Evolutionary conservation across 2,888 invertebrate species (phyloP), one percentile per base, ranked within the genome.

Genomic region (Dynastes maya): DNA sequence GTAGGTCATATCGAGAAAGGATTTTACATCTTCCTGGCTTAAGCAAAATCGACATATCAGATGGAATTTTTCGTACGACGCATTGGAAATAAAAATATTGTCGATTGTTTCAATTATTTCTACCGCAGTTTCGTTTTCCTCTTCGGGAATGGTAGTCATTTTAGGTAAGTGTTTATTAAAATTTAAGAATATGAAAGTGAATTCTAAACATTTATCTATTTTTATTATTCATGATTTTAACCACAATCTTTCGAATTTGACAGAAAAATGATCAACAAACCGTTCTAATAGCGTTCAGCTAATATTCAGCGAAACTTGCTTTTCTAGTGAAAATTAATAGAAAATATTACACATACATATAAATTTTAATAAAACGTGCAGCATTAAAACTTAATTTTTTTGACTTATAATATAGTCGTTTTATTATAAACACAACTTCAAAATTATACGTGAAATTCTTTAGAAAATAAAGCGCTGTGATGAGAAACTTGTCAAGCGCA

Each of bases 41-140:
- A 68, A 29, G 27, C 68, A 68, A 27, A 68, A 29, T 9, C 68
- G 68, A 51, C 68, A 68, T 13, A 68, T 68, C 11, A 49, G 51
- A 11, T 29, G 51, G 51, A 68, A 68, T 29, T 68, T 68, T 29
- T 68, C 68, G 11, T 51, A 51, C 11, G 27, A 29, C 6, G 29
- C 27, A 22, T 22, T 68, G 22, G 22, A 27, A 16, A 29, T 22
- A 11, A 8, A 68, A 51, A 68, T 29, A 27, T 68, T 51, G 1
- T 27, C 27, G 16, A 2, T 8, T 32, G 63, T 9, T 32, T 63
- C 55, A 2, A 55, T 22, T 9, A 55, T 55, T 6, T 55, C 22
- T 8, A 55, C 9, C 11, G 45, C 45, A 11, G 11, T 45, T 8
- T 11, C 45, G 8, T 8, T 45, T 45, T 45, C 45, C 45, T 45